These are phyloP conservation scores for Malurus leucopterus DNA, from an alignment of 2,797 vertebrate species.

Conservation along the genomic window DNA sequence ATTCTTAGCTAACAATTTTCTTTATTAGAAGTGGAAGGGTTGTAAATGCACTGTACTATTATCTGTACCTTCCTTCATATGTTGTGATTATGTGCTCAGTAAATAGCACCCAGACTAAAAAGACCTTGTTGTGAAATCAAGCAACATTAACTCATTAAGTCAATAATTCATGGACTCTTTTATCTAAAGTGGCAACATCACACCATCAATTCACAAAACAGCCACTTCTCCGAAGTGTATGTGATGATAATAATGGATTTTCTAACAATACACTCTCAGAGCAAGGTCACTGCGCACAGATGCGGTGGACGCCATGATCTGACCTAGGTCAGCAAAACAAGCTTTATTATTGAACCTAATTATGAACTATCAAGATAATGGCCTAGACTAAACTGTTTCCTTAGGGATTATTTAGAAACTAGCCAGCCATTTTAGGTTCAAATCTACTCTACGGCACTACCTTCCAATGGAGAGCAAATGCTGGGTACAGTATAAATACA, in stretches of 20 bases:
- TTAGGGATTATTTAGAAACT: conserved; percentile 76
- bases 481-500: accelerated
- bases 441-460: conserved; percentile 48
- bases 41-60: conserved; percentile 25
- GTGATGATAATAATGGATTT: conserved; percentile 86
- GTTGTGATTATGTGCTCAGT: conserved; percentile 64
- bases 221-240: conserved; percentile 81
- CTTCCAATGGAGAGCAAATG: background rate
- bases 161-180: conserved; percentile 94
- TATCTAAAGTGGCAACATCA: conserved; percentile 86
- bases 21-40: conserved; percentile 18
- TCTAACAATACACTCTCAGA: conserved; percentile 78
- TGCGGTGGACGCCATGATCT: conserved; percentile 68
- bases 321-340: conserved; percentile 80
- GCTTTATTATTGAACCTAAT: conserved; percentile 80
- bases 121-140: conserved; percentile 81
- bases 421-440: conserved; percentile 69
- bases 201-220: conserved; percentile 83
- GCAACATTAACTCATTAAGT: conserved; percentile 91
- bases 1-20: background rate
- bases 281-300: conserved; percentile 77
- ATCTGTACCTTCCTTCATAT: conserved; percentile 43
- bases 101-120: conserved; percentile 74
- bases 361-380: conserved; percentile 83
- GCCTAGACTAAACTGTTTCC: conserved; percentile 75